Conservation (phyloP, 2,888 invertebrate genomes). For the Odontomyia ornata region DNA sequence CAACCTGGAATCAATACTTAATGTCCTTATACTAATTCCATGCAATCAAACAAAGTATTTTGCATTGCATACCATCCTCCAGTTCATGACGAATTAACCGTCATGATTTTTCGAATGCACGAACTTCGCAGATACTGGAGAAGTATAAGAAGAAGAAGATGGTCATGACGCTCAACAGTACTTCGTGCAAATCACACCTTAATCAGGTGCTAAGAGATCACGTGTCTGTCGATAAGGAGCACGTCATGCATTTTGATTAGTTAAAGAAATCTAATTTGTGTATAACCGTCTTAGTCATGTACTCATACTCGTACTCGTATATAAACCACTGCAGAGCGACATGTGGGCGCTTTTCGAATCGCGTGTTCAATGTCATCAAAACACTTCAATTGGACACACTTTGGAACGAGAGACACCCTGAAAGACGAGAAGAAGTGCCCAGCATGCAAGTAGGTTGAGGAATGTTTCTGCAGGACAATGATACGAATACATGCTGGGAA, state of each 20-base stretch:
- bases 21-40: too few species aligned
- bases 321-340: neutral
- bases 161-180: neutral
- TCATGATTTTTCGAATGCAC: neutral
- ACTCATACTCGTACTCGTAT: neutral
- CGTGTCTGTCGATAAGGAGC: constrained; percentile 17
- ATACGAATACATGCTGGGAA: too few species aligned
- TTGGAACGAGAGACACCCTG: neutral
- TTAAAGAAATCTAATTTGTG: neutral
- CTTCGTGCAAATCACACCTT: constrained; percentile 20
- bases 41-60: too few species aligned
- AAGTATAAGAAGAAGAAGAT: too few species aligned
- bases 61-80: too few species aligned
- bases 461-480: too few species aligned
- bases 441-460: neutral
- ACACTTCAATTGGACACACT: constrained; percentile 24
- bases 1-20: too few species aligned
- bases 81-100: too few species aligned
- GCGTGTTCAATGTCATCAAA: constrained; percentile 25
- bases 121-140: neutral
- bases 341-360: neutral
- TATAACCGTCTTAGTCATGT: neutral
- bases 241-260: constrained; percentile 19
- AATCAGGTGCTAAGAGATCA: constrained; percentile 27
- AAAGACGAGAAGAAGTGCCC: neutral